Base-by-base conservation (phyloP, 1,140 invertebrate genomes). In the Papilio aristodemus region DNA sequence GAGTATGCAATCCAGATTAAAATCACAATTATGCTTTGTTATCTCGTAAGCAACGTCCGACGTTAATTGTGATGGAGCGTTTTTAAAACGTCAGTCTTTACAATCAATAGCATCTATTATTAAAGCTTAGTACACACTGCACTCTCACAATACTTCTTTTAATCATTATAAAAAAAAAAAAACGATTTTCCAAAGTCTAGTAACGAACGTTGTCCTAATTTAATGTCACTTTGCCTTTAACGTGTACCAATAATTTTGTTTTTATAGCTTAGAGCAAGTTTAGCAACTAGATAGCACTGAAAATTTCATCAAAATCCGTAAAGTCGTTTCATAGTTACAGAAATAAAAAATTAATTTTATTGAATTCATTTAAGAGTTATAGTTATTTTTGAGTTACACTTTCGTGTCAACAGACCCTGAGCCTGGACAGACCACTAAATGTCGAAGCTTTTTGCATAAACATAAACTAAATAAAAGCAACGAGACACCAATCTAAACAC, bases 1-100 rank as follows among this genome's bases (percentile, higher is more conserved):
- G 17, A 54, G 17, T 43, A 14, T 54, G 17, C 46, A 54, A 54
- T 54, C 19, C 22, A 54, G 19, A 22, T 54, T 54, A 19, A 54
- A 54, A 54, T 54, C 46, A 54, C 46, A 54, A 54, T 32, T 32
- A 54, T 22, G 46, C 46, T 54, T 54, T 54, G 46, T 54, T 54
- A 25, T 54, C 46, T 54, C 46, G 46, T 54, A 22, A 54, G 19
- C 19, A 22, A 50, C 17, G 9, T 54, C 46, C 2, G 46, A 54
- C 46, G 22, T 19, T 54, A 54, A 54, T 54, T 54, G 46, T 54
- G 19, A 25, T 54, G 46, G 22, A 54, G 46, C 46, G 5, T 22
- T 54, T 54, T 54, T 54, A 25, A 54, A 54, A 22, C 46, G 19
- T 54, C 46, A 54, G 19, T 54, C 27, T 32, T 32, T 19, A 25